These are phyloP conservation scores for Petrophora chlorosata DNA, from an alignment of 2,888 invertebrate species.

Conservation along the genomic window DNA sequence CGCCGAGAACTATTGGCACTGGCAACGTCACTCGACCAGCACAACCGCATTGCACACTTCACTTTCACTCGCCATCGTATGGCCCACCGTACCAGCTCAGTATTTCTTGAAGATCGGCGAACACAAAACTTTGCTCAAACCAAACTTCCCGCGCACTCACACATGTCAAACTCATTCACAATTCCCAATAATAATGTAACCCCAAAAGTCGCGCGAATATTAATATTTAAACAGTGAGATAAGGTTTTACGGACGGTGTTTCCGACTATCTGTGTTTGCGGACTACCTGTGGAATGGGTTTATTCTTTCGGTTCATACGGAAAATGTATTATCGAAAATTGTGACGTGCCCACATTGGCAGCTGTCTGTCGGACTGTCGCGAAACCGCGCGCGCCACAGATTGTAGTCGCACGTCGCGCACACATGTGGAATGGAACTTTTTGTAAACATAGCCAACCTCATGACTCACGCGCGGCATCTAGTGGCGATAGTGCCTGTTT, in stretches of 20 bases:
- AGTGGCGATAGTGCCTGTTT: constrained; percentile 30
- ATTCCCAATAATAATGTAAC: constrained; percentile 35
- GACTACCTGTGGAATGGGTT: constrained; percentile 42
- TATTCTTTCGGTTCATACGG: constrained; percentile 44
- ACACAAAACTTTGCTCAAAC: constrained; percentile 49
- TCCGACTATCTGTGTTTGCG: constrained; percentile 11
- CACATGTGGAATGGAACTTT: constrained; percentile 34
- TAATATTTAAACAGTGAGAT: constrained; percentile 17
- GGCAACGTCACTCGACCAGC: constrained; percentile 53
- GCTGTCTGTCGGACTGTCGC: constrained; percentile 53
- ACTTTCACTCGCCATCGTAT: constrained; percentile 65
- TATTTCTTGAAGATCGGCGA: constrained; percentile 33
- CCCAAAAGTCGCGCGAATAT: constrained; percentile 42
- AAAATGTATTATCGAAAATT: constrained; percentile 44
- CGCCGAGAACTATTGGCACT: constrained; percentile 48
- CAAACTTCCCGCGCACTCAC: constrained; percentile 66
- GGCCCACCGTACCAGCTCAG: constrained; percentile 35
- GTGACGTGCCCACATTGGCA: constrained; percentile 59
- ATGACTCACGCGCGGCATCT: constrained; percentile 48
- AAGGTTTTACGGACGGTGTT: constrained; percentile 11
- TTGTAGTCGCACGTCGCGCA: constrained; percentile 33
- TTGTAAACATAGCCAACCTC: constrained; percentile 27
- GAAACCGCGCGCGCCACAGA: constrained; percentile 49
- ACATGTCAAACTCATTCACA: constrained; percentile 66
- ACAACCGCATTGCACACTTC: constrained; percentile 59